A percentile compares a stretch with the other conserved stretches of the same genome.
Evolutionary conservation across 2,113 vertebrate genomes (phyloP).

Genomic region (Antidorcas marsupialis): DNA sequence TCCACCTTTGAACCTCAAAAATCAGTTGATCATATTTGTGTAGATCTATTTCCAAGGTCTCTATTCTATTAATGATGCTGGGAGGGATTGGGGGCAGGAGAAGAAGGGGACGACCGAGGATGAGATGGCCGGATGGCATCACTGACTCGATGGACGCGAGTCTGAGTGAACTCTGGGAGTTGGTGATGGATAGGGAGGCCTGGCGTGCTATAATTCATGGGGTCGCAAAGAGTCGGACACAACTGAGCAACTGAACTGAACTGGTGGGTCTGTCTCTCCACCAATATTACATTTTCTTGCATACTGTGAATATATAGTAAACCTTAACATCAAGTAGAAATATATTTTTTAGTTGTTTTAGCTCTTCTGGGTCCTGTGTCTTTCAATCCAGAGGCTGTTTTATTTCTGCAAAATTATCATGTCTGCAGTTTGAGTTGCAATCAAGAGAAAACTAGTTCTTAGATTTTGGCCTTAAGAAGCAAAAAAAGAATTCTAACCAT

Average conservation of each 20-base stretch:
- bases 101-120: too few relatives aligned
- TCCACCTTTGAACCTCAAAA: neutral
- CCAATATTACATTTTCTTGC: neutral
- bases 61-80: neutral
- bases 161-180: too few relatives aligned
- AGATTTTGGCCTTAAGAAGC: neutral
- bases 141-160: too few relatives aligned
- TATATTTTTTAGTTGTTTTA: neutral
- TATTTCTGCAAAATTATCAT: neutral
- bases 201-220: too few relatives aligned
- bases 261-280: too few relatives aligned
- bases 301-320: neutral
- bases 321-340: neutral
- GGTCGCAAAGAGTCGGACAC: too few relatives aligned
- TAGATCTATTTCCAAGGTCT: neutral
- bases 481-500: neutral
- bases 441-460: neutral
- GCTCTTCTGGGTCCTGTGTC: neutral
- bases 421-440: neutral
- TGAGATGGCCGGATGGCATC: too few relatives aligned
- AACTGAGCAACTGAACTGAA: too few relatives aligned
- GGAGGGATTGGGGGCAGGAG: too few relatives aligned
- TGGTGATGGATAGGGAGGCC: too few relatives aligned
- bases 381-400: neutral
- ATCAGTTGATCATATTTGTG: neutral